Percentiles rank a stretch among this genome's conserved stretches.
These are phyloP conservation scores for Rotaria macrura DNA, from an alignment of 2,888 invertebrate species.

Conservation along the genomic window DNA sequence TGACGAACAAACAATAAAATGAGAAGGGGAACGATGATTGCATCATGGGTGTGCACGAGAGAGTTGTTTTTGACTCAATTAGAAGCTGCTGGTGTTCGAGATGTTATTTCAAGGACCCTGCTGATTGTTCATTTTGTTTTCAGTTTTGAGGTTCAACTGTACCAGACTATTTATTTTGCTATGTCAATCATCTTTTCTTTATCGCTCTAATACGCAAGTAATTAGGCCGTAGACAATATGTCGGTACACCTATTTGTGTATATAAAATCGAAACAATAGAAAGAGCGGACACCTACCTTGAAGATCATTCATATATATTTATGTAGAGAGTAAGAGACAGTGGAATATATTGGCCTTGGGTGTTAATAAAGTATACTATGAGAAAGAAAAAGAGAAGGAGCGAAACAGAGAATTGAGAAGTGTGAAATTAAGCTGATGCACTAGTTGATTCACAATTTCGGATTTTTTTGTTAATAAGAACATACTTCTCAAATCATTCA, in stretches of 20 bases:
- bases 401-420: background rate
- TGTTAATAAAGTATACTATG: background rate
- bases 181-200: background rate
- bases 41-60: background rate
- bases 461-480: background rate
- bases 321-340: no score
- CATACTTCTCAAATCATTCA: background rate
- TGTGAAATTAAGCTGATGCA: background rate
- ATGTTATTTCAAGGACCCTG: background rate
- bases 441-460: background rate
- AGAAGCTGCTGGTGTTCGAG: background rate
- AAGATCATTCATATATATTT: background rate
- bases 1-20: background rate
- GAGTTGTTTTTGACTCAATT: background rate
- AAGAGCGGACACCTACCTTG: background rate
- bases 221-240: background rate
- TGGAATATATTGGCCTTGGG: background rate
- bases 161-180: background rate
- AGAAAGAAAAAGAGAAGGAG: background rate
- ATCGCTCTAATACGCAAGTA: slow-evolving; percentile 10
- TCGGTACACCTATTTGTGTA: background rate
- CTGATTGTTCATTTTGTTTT: background rate
- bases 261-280: background rate
- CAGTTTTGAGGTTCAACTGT: background rate
- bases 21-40: background rate